Base-by-base conservation (phyloP, 92 coral and sea anemone species). In the Phenganax subtilis region DNA sequence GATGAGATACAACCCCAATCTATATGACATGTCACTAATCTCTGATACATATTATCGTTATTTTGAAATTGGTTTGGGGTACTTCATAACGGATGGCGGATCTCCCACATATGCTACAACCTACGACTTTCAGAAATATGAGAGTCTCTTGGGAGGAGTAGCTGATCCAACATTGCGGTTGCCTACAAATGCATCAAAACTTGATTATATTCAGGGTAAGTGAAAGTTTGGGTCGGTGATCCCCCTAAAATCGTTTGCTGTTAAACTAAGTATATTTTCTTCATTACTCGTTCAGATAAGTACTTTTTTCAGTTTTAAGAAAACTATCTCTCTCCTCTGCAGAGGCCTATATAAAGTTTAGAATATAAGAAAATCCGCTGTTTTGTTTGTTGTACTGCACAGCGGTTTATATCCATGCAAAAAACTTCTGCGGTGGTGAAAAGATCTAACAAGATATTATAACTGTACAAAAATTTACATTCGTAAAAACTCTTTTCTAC, bases 1-100 rank as follows among this genome's bases (percentile, higher is more conserved):
- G 62, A 92, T 92, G 96, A 80, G 81, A 60, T 69, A 76, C 66
- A 89, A 90, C 86, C 92, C 96, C 0, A 29, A 44, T 15, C 69
- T 87, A 12, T 92, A 85, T 87, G 47, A 37, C 5, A 37, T 37
- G 47, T 37, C 47, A 37, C 47, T 37, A 5, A 2, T 37, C 47
- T 37, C 80, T 17, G 80, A 75, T 6, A 75, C 80, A 28, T 75
- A 75, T 17, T 75, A 75, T 65, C 55, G 80, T 11, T 75, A 20
- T 51, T 75, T 75, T 27, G 80, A 75, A 75, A 20, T 75, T 5
- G 80, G 80, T 16, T 6, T 59, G n/a, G 80, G 66, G 11, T 75
- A n/a, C n/a, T 75, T 75, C 20, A 55, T 75, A 59, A 75, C 80
- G 25, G 37, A 75, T 55, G 80, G 80, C 7, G 80, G 80, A 9